These are phyloP conservation scores for Mimachlamys varia DNA, from an alignment of 2,888 invertebrate species.

Conservation along the genomic window DNA sequence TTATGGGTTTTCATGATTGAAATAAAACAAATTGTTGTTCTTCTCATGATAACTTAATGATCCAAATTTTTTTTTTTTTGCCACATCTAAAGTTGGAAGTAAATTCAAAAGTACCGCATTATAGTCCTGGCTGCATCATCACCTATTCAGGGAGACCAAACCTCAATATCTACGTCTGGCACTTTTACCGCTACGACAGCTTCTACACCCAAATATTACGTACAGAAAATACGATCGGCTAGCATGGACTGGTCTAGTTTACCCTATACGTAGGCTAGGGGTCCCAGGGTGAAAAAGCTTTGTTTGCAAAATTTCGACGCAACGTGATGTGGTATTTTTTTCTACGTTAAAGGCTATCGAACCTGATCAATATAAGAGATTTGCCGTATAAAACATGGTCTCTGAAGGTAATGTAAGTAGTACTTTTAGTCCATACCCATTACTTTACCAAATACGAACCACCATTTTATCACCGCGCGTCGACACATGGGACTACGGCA, in stretches of 20 bases:
- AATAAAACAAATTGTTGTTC: no score
- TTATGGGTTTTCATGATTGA: no score
- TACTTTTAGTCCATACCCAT: neutral
- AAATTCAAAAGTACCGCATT: no score
- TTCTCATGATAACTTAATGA: no score
- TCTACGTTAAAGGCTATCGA: neutral
- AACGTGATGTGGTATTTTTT: neutral
- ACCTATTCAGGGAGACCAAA: no score
- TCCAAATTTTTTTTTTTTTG: no score
- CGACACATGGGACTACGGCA: slow-evolving; percentile 6
- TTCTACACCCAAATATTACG: neutral
- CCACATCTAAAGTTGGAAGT: no score
- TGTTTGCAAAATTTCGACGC: neutral
- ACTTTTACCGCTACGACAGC: neutral
- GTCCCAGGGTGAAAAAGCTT: neutral
- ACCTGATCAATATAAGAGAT: neutral
- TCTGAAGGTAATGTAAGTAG: neutral
- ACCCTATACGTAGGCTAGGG: neutral
- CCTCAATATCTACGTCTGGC: neutral
- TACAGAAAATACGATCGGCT: neutral
- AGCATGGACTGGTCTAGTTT: neutral
- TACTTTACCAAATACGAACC: neutral
- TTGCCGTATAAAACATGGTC: neutral
- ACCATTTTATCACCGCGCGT: neutral
- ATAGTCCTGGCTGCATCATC: no score